Conservation (phyloP, 2,113 vertebrate genomes). For the Apodemus speciosus region DNA sequence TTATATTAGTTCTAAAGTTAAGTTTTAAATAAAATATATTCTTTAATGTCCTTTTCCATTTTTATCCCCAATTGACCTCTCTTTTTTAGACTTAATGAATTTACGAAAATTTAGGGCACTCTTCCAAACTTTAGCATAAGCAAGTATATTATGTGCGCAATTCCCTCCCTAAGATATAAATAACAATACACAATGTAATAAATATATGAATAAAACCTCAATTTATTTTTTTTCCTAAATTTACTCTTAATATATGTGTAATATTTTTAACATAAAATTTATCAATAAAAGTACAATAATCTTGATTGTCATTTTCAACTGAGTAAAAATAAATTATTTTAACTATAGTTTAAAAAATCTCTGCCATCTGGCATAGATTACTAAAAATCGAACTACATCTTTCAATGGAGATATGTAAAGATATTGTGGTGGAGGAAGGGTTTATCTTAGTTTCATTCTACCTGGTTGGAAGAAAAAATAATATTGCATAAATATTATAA, state of each 20-base stretch:
- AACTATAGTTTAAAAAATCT: conserved; percentile 32
- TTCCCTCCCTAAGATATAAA: neutral
- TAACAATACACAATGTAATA: neutral
- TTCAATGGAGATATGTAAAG: conserved; percentile 41
- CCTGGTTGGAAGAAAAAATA: conserved; percentile 61
- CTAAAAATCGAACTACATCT: neutral
- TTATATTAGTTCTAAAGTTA: neutral
- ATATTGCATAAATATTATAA: conserved; percentile 70
- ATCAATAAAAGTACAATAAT: neutral
- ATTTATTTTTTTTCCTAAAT: neutral
- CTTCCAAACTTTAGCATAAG: neutral
- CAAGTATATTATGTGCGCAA: neutral
- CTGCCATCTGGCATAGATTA: neutral
- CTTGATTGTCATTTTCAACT: conserved; percentile 28
- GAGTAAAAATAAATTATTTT: conserved; percentile 26
- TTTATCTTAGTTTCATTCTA: conserved; percentile 72
- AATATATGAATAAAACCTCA: neutral
- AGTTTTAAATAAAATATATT: neutral
- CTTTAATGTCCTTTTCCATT: neutral
- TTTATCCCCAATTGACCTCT: neutral
- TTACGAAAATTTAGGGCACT: neutral
- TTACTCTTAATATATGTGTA: neutral
- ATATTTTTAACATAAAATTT: neutral
- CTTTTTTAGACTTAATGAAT: neutral
- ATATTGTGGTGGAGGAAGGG: conserved; percentile 69